Conservation (phyloP, 2,113 vertebrate genomes). For the Etheostoma cragini region DNA sequence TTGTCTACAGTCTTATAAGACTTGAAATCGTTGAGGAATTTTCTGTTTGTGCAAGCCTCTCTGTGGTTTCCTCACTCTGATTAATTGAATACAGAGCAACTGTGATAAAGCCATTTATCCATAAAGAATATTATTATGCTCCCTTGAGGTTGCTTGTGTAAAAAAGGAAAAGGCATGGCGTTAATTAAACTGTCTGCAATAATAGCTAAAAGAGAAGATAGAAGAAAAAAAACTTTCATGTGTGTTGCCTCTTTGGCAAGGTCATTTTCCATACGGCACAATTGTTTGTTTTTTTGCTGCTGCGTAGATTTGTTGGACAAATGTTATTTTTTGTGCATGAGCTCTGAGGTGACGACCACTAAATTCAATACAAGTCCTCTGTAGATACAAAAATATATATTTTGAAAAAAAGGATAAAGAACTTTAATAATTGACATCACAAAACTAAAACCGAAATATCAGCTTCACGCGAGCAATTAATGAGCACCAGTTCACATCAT, state of each 20-base stretch:
- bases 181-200: conserved; percentile 64
- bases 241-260: conserved; percentile 23
- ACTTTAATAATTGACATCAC: not conserved
- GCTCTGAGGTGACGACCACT: conserved; percentile 17
- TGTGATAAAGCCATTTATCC: conserved; percentile 53
- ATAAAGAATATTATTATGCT: conserved; percentile 46
- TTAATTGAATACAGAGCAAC: conserved; percentile 59
- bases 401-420: not conserved
- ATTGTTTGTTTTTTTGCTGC: conserved; percentile 18
- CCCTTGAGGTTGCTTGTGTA: conserved; percentile 41
- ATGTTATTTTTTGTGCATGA: conserved; percentile 27
- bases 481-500: conserved; percentile 21
- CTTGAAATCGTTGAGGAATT: conserved; percentile 59
- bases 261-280: conserved; percentile 3
- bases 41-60: conserved; percentile 49
- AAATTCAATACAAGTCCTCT: not conserved
- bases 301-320: not conserved
- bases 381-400: not conserved
- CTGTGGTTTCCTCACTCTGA: conserved; percentile 46
- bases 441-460: not conserved
- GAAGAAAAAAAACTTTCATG: not conserved
- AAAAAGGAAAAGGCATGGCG: conserved; percentile 22
- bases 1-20: conserved; percentile 44
- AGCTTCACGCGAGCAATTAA: conserved; percentile 15
- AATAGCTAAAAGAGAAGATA: conserved; percentile 27